phyloP scores from a whole-genome alignment of 2,113 vertebrate genomes.

The Clarias batrachus region DNA sequence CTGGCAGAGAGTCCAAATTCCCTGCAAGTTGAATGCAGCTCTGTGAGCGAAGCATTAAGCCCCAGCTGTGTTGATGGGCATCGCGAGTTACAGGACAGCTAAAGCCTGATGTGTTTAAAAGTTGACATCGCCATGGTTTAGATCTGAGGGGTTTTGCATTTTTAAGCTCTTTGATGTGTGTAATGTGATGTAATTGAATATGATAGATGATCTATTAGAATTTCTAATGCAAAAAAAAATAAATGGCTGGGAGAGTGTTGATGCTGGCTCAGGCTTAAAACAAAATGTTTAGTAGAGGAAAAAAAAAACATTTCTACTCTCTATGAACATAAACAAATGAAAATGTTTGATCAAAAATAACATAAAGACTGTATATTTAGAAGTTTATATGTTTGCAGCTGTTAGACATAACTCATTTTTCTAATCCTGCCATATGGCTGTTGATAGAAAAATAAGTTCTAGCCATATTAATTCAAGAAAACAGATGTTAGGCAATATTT shows the following conservation, averaged over 20 bases:
- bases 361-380: not conserved
- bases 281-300: not conserved
- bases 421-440: not conserved
- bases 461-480: not conserved
- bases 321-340: not conserved
- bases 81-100: not conserved
- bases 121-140: not conserved
- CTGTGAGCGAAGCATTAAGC: constrained; percentile 17
- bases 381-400: not conserved
- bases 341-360: not conserved
- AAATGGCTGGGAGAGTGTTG: not conserved
- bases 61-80: constrained; percentile 28
- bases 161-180: not conserved
- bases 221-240: not conserved
- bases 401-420: not conserved
- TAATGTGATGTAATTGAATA: not conserved
- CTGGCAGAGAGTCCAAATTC: constrained; percentile 36
- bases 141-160: not conserved
- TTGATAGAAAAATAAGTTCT: not conserved
- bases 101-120: not conserved
- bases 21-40: constrained; percentile 11
- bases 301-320: no score
- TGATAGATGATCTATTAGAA: not conserved
- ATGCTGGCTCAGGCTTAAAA: not conserved
- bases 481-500: not conserved